phyloP scores from a whole-genome alignment of 2,113 vertebrate species.

The Maccullochella peelii region DNA sequence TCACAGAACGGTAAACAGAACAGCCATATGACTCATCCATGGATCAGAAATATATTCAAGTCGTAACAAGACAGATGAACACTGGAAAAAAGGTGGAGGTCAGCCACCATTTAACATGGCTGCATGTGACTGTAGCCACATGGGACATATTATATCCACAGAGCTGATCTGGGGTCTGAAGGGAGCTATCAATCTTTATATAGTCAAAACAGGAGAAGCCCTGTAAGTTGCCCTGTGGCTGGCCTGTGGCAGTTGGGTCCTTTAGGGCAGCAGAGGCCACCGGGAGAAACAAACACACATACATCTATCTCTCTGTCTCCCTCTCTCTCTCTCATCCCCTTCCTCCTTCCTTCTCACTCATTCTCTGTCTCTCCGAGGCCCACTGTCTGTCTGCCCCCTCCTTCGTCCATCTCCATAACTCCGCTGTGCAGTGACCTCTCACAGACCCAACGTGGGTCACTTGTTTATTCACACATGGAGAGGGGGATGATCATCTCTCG shows the following conservation, averaged over 20 bases:
- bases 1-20: not conserved
- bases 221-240: slow-evolving; percentile 32
- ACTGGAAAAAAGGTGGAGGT: slow-evolving; percentile 29
- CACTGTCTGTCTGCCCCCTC: slow-evolving; percentile 55
- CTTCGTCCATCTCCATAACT: slow-evolving; percentile 57
- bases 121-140: slow-evolving; percentile 49
- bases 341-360: slow-evolving; percentile 9
- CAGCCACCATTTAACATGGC: slow-evolving; percentile 26
- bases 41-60: slow-evolving; percentile 21
- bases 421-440: slow-evolving; percentile 66
- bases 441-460: slow-evolving; percentile 57
- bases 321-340: slow-evolving; percentile 15
- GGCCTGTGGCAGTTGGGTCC: slow-evolving; percentile 32
- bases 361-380: slow-evolving; percentile 38
- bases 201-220: slow-evolving; percentile 59
- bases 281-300: slow-evolving; percentile 65
- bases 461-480: slow-evolving; percentile 65
- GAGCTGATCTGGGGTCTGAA: slow-evolving; percentile 49
- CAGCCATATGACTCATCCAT: not conserved
- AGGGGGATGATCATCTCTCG: slow-evolving; percentile 48
- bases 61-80: slow-evolving; percentile 9
- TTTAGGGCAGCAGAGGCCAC: slow-evolving; percentile 53
- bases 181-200: slow-evolving; percentile 67
- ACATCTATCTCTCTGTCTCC: slow-evolving; percentile 6
- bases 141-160: slow-evolving; percentile 56